Evolutionary conservation across 2,797 vertebrate species (phyloP), one percentile per base, ranked within the genome.

Genomic region (Acomys russatus): DNA sequence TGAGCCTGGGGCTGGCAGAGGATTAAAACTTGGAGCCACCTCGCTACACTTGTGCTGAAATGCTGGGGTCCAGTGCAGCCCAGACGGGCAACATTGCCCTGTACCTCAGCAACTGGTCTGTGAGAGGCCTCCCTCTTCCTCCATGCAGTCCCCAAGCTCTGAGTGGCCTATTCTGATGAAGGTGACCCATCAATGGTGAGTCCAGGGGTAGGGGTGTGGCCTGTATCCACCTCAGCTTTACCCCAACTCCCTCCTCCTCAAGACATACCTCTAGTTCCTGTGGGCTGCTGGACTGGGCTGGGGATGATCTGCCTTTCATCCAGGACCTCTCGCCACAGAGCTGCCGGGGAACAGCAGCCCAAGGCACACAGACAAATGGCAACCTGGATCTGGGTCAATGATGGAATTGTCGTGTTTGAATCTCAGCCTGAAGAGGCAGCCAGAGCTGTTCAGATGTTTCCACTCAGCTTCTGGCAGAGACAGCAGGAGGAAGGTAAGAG

Each of bases 381-480:
- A 90, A 38, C 35, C 88, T 96, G 85, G 98, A 92, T 78, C 91
- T 35, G 80, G 93, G 92, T 95, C 85, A 66, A 97, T 97, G 91
- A 86, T 79, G 3, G 8, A 78, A 35, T 88, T 93, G 30, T 82
- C 73, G 44, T 9, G 95, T 92, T 98, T 79, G 49, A 30, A 83
- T 94, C 97, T 92, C 92, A 84, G 96, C 96, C 97, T 91, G 93
- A 97, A 97, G 95, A 92, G 86, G 0, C 78, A 88, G 98, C 97
- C 98, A 97, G 97, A 74, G 95, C 70, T 3, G 33, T 95, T 98
- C 98, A 97, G 98, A 79, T 98, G 98, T 94, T 98, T 98, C 94
- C 98, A 98, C 96, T 98, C 97, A 96, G 71, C 0, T 5, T 94
- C 92, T 98, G 98, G 98, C 98, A 97, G 11, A 77, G 97, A 63